Evolutionary conservation across 2,888 invertebrate genomes (phyloP).

Genomic region (Metallyticus violacea): DNA sequence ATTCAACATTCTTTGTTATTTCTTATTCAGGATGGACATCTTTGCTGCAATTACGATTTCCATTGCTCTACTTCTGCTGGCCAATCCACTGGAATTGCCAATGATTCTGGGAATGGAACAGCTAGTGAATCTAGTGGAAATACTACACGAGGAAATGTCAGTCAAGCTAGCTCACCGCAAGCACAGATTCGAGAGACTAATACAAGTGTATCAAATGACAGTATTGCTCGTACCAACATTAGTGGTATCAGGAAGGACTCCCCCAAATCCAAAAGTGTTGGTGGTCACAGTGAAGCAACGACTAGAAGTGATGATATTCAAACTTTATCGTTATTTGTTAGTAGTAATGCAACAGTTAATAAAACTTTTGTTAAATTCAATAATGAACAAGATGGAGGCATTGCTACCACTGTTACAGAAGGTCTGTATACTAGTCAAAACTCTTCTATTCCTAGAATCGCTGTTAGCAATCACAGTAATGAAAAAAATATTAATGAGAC

Average conservation of each 20-base stretch:
- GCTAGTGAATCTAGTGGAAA: neutral
- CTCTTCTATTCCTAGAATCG: slow-evolving; percentile 9
- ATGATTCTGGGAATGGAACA: slow-evolving; percentile 5
- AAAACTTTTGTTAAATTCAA: slow-evolving; percentile 12
- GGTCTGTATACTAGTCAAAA: slow-evolving; percentile 17
- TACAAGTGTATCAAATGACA: neutral
- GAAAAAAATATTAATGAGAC: slow-evolving; percentile 20
- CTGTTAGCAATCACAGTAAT: slow-evolving; percentile 19
- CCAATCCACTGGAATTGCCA: slow-evolving; percentile 36
- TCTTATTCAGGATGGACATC: slow-evolving; percentile 49
- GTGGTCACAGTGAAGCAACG: slow-evolving; percentile 6
- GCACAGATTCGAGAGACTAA: slow-evolving; percentile 29
- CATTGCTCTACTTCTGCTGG: slow-evolving; percentile 47
- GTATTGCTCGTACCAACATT: neutral
- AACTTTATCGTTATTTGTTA: slow-evolving; percentile 21
- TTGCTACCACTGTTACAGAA: slow-evolving; percentile 14
- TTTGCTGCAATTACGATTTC: slow-evolving; percentile 54
- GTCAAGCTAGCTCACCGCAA: slow-evolving; percentile 30
- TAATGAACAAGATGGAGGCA: neutral
- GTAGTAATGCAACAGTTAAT: slow-evolving; percentile 1
- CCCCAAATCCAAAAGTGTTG: slow-evolving; percentile 10
- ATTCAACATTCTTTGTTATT: slow-evolving; percentile 5
- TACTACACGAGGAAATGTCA: neutral
- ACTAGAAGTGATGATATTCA: slow-evolving; percentile 22
- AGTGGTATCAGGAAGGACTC: slow-evolving; percentile 4